Base-by-base conservation (phyloP, 2,888 invertebrate species). In the Mesoligia furuncula region DNA sequence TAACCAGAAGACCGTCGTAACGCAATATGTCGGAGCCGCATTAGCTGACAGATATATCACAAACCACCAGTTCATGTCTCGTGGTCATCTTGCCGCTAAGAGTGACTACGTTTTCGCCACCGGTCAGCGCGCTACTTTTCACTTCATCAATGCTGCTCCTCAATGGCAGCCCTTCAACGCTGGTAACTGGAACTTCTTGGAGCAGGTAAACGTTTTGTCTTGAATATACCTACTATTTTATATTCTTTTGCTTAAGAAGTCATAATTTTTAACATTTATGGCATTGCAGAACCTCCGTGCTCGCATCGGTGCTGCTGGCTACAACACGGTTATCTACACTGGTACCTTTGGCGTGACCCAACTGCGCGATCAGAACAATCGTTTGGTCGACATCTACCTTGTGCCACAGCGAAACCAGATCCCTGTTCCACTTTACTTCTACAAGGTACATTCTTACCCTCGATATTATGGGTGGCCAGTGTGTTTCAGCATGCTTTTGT, bases 121-220 rank as follows among this genome's bases (percentile, higher is more conserved):
- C 20, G 97, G 97, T 57, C 97, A 98, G 87, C 93, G 95, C 0
- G 92, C 97, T 0, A 97, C 97, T 0, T 98, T 98, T 92, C 97
- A 97, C 91, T 98, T 97, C 88, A 93, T 98, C 71, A 98, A 98
- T 89, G 97, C 96, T 1, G 97, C 97, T 1, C 98, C 98, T 2
- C 98, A 98, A 85, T 98, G 98, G 98, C 97, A 97, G 79, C 95
- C 95, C 0, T 97, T 97, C 88, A 97, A 97, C 85, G 96, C 93
- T 75, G 97, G 97, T 15, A 97, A 97, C 90, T 97, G 97, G 97
- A 95, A 96, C 90, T 92, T 85, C 66, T 90, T 97, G 20, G 97
- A 97, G 87, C 93, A 92, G 86, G 95, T 95, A 70, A 45, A 15
- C 15, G 45, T 45, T 15, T 39, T 9, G 7, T 24, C 2, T 13